A percentile compares a stretch with the other conserved stretches of the same genome.
These are phyloP conservation scores for Zaprionus camerounensis DNA, from an alignment of 1,140 invertebrate species.

Conservation along the genomic window DNA sequence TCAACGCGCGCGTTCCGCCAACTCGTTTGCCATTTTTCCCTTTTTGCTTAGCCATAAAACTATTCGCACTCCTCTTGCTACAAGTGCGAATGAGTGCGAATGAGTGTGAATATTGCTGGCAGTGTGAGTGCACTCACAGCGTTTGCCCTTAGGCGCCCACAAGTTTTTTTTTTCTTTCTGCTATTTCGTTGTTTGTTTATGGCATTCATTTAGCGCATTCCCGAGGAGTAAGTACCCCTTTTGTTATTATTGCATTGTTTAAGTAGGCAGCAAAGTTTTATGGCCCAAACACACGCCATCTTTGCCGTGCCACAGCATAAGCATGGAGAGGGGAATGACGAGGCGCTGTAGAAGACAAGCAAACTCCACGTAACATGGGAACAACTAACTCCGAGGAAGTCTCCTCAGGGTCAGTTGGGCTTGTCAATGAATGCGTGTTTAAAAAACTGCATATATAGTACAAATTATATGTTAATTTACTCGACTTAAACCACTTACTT, in stretches of 20 bases:
- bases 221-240: slow-evolving; percentile 29
- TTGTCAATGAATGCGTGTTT: not conserved
- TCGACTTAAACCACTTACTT: not conserved
- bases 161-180: slow-evolving; percentile 31
- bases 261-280: slow-evolving; percentile 59
- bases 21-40: slow-evolving; percentile 27
- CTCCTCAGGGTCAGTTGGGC: not conserved
- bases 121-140: not conserved
- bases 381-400: not conserved
- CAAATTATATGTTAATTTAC: not conserved
- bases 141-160: slow-evolving; percentile 7
- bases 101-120: slow-evolving; percentile 3
- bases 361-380: not conserved
- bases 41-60: slow-evolving; percentile 46
- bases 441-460: not conserved
- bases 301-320: slow-evolving; percentile 10
- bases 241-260: slow-evolving; percentile 43
- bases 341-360: not conserved
- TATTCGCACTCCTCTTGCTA: slow-evolving; percentile 21
- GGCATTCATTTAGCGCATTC: slow-evolving; percentile 74
- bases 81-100: slow-evolving; percentile 26
- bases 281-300: slow-evolving; percentile 68
- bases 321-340: too few relatives aligned
- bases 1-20: slow-evolving; percentile 9
- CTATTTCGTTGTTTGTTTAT: slow-evolving; percentile 56